Evolutionary conservation across 2,113 vertebrate species (phyloP), one percentile per base, ranked within the genome.

Genomic region (Hippocampus abdominalis): DNA sequence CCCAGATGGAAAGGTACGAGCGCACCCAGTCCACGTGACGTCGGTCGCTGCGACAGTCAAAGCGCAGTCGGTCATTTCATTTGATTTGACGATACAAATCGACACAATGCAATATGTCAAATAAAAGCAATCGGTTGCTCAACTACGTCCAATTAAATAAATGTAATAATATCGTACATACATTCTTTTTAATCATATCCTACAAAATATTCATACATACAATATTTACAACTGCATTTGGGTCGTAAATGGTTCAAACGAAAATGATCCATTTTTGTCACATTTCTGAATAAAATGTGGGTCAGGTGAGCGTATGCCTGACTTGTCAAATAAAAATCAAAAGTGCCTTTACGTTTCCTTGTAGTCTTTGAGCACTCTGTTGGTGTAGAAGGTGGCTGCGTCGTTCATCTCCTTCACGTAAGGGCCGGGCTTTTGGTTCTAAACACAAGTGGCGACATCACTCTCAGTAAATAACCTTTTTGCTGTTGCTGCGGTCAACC

Each of bases 391-490:
- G 64, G 93, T 97, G 78, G 96, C 97, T 4, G 97, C 94, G 66
- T 99, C 97, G 16, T 96, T 98, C 97, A 99, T 98, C 93, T 99
- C 97, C 90, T 99, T 99, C 89, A 99, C 97, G 81, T 97, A 98
- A 49, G 95, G 96, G 56, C 94, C 96, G 13, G 97, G 97, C 88
- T 97, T 98, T 81, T 95, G 95, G 86, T 91, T 91, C 97, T 99
- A 87, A 82, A 71, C 2, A 83, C 68, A 73, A 36, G 18, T 2
- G 21, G 11, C 40, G 10, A 63, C 21, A 12, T 21, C 90, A 93
- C 1, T 29, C 7, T 29, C 8, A 8, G 8, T 0, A 20, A 2
- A 16, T 32, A 27, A 60, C 27, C 8, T 16, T 15, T 42, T 42
- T 42, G 40, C 40, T 42, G 40, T 42, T 42, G 40, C 10, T 44